These are phyloP conservation scores for Aphis craccivora DNA, from an alignment of 1,140 invertebrate species.

Conservation along the genomic window DNA sequence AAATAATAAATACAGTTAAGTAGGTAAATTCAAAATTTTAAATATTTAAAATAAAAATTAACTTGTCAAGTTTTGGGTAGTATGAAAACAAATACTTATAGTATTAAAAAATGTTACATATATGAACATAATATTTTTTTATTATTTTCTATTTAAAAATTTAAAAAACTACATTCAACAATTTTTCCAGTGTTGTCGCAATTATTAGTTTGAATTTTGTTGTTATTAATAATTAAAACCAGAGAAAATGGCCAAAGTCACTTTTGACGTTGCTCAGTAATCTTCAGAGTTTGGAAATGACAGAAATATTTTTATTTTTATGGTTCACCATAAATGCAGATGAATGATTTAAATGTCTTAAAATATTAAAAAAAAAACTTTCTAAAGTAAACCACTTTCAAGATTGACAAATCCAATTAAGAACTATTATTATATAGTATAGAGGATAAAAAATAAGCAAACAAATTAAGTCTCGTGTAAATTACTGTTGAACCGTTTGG, in stretches of 20 bases:
- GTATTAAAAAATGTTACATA: no score
- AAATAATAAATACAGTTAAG: no score
- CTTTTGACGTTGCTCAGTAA: slow-evolving; percentile 25
- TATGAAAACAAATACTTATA: no score
- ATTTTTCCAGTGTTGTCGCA: neutral
- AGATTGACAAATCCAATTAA: slow-evolving; percentile 58
- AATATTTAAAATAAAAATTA: no score
- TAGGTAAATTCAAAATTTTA: no score
- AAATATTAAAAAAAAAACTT: slow-evolving; percentile 49
- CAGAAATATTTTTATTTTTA: slow-evolving; percentile 27
- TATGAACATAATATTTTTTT: no score
- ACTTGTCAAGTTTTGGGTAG: no score
- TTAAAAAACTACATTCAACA: neutral
- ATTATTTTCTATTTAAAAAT: no score
- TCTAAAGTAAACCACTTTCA: slow-evolving; percentile 26
- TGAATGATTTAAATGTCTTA: slow-evolving; percentile 19
- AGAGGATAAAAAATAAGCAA: slow-evolving; percentile 28
- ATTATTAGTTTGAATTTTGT: neutral
- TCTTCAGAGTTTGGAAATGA: slow-evolving; percentile 3
- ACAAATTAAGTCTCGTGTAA: slow-evolving; percentile 56
- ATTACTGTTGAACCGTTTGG: slow-evolving; percentile 43
- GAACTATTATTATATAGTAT: slow-evolving; percentile 42
- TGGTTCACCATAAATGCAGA: neutral
- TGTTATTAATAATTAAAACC: slow-evolving; percentile 19
- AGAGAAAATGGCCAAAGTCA: neutral